Evolutionary conservation across 2,113 vertebrate genomes (phyloP).

Genomic region (Solea senegalensis): DNA sequence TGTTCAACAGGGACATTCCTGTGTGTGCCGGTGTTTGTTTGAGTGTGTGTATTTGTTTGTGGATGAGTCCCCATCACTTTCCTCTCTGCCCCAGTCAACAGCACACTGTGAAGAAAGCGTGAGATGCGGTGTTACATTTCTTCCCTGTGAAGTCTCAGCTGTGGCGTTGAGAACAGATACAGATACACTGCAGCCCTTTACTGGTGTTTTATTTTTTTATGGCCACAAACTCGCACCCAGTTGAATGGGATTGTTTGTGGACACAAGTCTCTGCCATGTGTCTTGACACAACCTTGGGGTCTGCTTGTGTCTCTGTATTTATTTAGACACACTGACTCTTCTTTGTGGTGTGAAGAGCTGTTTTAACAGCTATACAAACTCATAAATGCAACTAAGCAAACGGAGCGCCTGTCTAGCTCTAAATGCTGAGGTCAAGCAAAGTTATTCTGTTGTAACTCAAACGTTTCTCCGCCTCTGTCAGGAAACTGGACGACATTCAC

Average conservation of each 20-base stretch:
- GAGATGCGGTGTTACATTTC: background rate
- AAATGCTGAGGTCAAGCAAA: slow-evolving; percentile 31
- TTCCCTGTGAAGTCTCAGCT: background rate
- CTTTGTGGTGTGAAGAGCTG: slow-evolving; percentile 38
- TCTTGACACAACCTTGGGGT: slow-evolving; percentile 20
- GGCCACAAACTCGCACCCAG: slow-evolving; percentile 19
- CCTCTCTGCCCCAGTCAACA: background rate
- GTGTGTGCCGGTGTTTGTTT: background rate
- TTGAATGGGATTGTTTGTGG: slow-evolving; percentile 22
- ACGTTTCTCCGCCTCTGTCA: slow-evolving; percentile 57
- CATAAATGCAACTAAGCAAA: slow-evolving; percentile 34
- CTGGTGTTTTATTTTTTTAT: background rate
- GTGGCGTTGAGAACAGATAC: too few relatives aligned
- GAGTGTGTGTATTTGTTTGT: background rate
- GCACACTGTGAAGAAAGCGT: background rate
- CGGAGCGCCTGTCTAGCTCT: background rate
- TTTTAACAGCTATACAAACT: slow-evolving; percentile 59
- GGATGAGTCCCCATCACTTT: background rate
- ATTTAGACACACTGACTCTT: slow-evolving; percentile 38
- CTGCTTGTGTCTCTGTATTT: slow-evolving; percentile 29
- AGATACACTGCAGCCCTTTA: too few relatives aligned
- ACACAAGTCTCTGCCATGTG: slow-evolving; percentile 29
- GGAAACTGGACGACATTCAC: slow-evolving; percentile 86
- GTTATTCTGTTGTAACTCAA: slow-evolving; percentile 6
- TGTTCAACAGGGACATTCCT: background rate